These are phyloP conservation scores for Parus major DNA, from an alignment of 2,113 vertebrate genomes.

Conservation along the genomic window DNA sequence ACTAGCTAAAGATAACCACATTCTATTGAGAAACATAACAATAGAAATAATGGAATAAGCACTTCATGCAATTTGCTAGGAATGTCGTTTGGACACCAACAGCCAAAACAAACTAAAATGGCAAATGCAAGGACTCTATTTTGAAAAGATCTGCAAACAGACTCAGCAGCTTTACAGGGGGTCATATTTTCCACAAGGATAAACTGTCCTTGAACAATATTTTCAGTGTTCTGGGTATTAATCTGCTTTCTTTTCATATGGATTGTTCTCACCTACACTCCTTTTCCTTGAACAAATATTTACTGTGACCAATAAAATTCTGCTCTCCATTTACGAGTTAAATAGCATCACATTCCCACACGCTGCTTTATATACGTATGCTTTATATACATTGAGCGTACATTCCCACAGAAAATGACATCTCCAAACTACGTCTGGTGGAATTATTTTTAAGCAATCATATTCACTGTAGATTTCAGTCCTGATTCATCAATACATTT, in stretches of 20 bases:
- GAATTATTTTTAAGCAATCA: constrained; percentile 54
- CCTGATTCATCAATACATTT: constrained; percentile 41
- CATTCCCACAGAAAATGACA: constrained; percentile 39
- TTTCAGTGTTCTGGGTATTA: constrained; percentile 40
- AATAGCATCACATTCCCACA: constrained; percentile 38
- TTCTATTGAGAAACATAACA: constrained; percentile 69
- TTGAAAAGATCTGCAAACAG: constrained; percentile 68
- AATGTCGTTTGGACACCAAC: constrained; percentile 68
- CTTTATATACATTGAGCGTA: background rate
- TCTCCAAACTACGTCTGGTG: constrained; percentile 23
- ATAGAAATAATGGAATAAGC: constrained; percentile 70
- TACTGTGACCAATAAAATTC: constrained; percentile 57
- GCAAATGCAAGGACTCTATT: constrained; percentile 69
- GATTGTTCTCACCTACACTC: constrained; percentile 35
- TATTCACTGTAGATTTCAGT: constrained; percentile 37
- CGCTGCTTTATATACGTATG: background rate
- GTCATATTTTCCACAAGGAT: constrained; percentile 69
- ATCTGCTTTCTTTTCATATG: constrained; percentile 47
- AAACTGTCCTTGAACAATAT: constrained; percentile 66
- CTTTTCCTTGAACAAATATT: constrained; percentile 57
- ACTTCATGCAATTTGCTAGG: constrained; percentile 67
- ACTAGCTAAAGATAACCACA: constrained; percentile 66
- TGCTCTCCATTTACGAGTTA: constrained; percentile 53
- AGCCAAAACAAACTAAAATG: constrained; percentile 72
- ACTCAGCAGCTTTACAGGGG: constrained; percentile 50